These are phyloP conservation scores for Quiscalus mexicanus DNA, from an alignment of 2,113 vertebrate genomes.

Conservation along the genomic window DNA sequence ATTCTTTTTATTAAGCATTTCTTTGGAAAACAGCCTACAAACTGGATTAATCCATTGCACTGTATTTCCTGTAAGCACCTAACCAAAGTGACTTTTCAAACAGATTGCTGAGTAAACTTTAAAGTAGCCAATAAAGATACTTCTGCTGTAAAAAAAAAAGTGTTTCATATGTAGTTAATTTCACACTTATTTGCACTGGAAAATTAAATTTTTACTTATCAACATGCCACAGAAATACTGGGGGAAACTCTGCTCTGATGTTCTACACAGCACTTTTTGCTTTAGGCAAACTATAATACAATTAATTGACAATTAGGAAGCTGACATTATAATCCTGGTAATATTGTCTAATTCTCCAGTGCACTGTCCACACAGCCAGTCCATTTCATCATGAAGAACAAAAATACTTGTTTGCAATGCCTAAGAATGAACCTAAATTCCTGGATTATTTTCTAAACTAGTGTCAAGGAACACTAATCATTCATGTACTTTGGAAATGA, in stretches of 20 bases:
- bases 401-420: not conserved
- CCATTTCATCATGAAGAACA: not conserved
- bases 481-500: not conserved
- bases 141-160: conserved; percentile 16
- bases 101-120: conserved; percentile 68
- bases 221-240: conserved; percentile 57
- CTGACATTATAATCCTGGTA: conserved; percentile 12
- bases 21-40: conserved; percentile 41
- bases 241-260: conserved; percentile 18
- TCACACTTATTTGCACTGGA: conserved; percentile 71
- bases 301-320: conserved; percentile 64
- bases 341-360: not conserved
- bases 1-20: conserved; percentile 46
- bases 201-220: conserved; percentile 75
- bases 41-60: conserved; percentile 12
- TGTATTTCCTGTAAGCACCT: conserved; percentile 51
- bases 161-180: conserved; percentile 73
- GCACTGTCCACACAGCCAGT: not conserved
- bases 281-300: conserved; percentile 46
- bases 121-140: conserved; percentile 56
- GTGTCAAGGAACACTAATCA: not conserved
- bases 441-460: not conserved
- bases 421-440: not conserved
- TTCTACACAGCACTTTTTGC: conserved; percentile 31
- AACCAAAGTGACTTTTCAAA: conserved; percentile 64